Conservation (phyloP, 2,888 invertebrate species). For the Galeruca laticollis region DNA sequence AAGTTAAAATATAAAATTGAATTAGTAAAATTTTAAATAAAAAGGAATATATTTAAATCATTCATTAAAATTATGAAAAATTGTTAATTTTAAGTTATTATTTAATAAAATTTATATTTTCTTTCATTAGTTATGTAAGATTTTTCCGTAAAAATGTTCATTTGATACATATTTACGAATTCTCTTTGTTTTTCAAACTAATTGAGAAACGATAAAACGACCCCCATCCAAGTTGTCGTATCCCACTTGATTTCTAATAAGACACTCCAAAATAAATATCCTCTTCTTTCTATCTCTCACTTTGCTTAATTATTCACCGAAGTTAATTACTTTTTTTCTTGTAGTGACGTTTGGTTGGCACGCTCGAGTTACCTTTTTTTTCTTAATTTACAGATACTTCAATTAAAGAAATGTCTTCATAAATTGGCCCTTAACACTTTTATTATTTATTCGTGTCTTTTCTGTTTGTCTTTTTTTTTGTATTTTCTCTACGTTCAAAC, state of each 20-base stretch:
- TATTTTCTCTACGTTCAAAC: conserved; percentile 6
- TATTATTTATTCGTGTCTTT: conserved; percentile 53
- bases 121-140: too few species aligned
- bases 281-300: conserved; percentile 36
- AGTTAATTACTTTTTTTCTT: conserved; percentile 59
- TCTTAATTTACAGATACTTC: conserved; percentile 60
- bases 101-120: too few species aligned
- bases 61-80: too few species aligned
- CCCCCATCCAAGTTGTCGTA: conserved; percentile 23
- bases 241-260: conserved; percentile 51
- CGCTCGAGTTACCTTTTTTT: conserved; percentile 51
- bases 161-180: too few species aligned
- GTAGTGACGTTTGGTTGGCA: conserved; percentile 54
- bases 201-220: conserved; percentile 32
- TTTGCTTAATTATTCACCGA: conserved; percentile 57
- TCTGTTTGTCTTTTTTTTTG: conserved; percentile 43
- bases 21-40: too few species aligned
- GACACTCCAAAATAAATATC: conserved; percentile 51
- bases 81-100: too few species aligned
- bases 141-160: too few species aligned
- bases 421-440: conserved; percentile 55
- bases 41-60: too few species aligned
- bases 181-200: background rate
- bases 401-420: conserved; percentile 59
- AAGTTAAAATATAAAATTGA: too few species aligned